Conservation (phyloP, 1,140 invertebrate species). For the Antheraea mylitta region DNA sequence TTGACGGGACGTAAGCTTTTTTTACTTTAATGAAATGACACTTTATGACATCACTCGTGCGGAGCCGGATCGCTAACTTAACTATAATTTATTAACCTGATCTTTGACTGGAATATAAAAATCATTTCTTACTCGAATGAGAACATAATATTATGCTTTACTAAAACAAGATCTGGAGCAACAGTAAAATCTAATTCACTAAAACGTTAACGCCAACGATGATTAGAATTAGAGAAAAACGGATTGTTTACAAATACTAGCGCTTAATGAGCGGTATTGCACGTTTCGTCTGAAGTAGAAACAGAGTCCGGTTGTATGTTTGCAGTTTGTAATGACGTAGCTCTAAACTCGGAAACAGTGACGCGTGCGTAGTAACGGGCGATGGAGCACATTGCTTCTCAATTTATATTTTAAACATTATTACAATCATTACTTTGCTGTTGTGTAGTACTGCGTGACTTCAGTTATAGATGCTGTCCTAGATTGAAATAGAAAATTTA, state of each 20-base stretch:
- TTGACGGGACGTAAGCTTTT: too few species aligned
- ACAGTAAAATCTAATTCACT: background rate
- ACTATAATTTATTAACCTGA: too few species aligned
- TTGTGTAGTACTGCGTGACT: background rate
- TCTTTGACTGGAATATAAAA: too few species aligned
- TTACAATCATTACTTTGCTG: background rate
- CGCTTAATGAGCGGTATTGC: conserved; percentile 5
- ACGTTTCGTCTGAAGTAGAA: conserved; percentile 11
- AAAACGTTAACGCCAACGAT: background rate
- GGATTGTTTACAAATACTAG: conserved; percentile 6
- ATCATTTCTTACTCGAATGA: too few species aligned
- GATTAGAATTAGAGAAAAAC: conserved; percentile 4
- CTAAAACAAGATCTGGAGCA: background rate
- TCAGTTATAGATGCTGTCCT: background rate
- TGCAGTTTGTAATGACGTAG: conserved; percentile 2
- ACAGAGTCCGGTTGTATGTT: background rate
- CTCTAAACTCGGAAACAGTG: background rate
- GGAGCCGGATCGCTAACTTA: too few species aligned
- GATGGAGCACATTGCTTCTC: background rate
- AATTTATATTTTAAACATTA: conserved; percentile 1
- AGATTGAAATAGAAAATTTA: background rate
- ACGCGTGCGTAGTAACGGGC: background rate
- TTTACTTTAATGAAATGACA: too few species aligned
- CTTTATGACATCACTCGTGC: too few species aligned
- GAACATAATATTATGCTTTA: too few species aligned